A percentile compares a stretch with the other conserved stretches of the same genome.
Evolutionary conservation across 1,140 invertebrate species (phyloP).

Genomic region (Nomia melanderi): DNA sequence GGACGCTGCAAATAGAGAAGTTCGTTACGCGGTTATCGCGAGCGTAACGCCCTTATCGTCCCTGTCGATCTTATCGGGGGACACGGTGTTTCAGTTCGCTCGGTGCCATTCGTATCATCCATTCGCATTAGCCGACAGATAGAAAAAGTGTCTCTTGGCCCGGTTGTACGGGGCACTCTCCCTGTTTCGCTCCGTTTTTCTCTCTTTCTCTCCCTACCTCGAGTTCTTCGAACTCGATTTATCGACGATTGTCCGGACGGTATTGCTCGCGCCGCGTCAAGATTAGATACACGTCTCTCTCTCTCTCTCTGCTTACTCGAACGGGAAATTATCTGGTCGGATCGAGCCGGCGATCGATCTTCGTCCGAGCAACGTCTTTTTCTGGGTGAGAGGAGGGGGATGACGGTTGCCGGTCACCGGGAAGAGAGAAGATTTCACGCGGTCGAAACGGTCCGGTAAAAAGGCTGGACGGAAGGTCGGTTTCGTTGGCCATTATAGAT

Average conservation of each 20-base stretch:
- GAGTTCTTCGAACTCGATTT: slow-evolving; percentile 39
- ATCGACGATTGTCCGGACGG: slow-evolving; percentile 39
- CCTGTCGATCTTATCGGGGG: slow-evolving; percentile 43
- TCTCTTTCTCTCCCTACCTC: no score
- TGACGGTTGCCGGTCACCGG: slow-evolving; percentile 27
- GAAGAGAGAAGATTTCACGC: neutral
- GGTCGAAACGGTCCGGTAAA: slow-evolving; percentile 28
- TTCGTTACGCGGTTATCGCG: slow-evolving; percentile 36
- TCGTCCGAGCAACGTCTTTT: slow-evolving; percentile 20
- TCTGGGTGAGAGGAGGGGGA: no score
- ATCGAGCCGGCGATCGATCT: slow-evolving; percentile 55
- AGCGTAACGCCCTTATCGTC: slow-evolving; percentile 20
- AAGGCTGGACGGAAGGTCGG: slow-evolving; percentile 21
- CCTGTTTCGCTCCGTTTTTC: no score
- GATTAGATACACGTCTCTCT: slow-evolving; percentile 64
- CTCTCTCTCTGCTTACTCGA: slow-evolving; percentile 22
- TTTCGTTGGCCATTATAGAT: slow-evolving; percentile 64
- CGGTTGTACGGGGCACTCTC: neutral
- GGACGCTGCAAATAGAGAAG: neutral
- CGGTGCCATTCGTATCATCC: slow-evolving; percentile 14
- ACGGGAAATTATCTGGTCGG: slow-evolving; percentile 60
- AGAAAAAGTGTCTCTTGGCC: neutral
- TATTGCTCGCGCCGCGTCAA: slow-evolving; percentile 33
- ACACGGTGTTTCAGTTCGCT: slow-evolving; percentile 34
- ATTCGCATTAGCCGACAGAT: neutral